Evolutionary conservation across 2,113 vertebrate genomes (phyloP).

Genomic region (Hyla sarda): DNA sequence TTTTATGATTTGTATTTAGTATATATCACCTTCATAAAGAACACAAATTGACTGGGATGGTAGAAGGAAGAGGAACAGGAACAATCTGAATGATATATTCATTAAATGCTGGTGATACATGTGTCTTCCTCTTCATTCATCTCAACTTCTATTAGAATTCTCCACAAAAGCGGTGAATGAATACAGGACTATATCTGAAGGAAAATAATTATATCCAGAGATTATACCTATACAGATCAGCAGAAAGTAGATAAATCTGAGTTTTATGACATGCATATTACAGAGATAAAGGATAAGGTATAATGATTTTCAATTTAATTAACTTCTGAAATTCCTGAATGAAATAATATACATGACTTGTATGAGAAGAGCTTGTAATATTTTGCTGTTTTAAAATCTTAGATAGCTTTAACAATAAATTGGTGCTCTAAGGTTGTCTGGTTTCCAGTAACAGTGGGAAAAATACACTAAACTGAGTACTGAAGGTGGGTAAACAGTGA

Average conservation of each 20-base stretch:
- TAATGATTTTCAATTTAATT: constrained; percentile 41
- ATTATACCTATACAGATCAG: constrained; percentile 39
- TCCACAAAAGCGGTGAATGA: not conserved
- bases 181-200: not conserved
- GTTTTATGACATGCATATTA: not conserved
- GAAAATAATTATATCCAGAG: constrained; percentile 35
- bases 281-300: constrained; percentile 34
- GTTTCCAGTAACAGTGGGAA: too few species aligned
- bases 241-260: constrained; percentile 24
- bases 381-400: not conserved
- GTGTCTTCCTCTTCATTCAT: constrained; percentile 1
- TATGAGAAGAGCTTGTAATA: not conserved
- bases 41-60: not conserved
- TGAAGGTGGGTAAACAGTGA: too few species aligned
- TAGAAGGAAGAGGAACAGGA: not conserved
- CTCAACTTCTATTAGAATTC: constrained; percentile 14
- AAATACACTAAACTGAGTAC: too few species aligned
- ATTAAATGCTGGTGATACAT: constrained; percentile 1
- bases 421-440: too few species aligned
- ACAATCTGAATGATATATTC: not conserved
- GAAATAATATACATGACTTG: constrained; percentile 17
- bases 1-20: not conserved
- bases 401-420: not conserved
- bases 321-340: constrained; percentile 37
- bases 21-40: not conserved